Evolutionary conservation across 1,140 invertebrate genomes (phyloP).

Genomic region (Zophobas morio): DNA sequence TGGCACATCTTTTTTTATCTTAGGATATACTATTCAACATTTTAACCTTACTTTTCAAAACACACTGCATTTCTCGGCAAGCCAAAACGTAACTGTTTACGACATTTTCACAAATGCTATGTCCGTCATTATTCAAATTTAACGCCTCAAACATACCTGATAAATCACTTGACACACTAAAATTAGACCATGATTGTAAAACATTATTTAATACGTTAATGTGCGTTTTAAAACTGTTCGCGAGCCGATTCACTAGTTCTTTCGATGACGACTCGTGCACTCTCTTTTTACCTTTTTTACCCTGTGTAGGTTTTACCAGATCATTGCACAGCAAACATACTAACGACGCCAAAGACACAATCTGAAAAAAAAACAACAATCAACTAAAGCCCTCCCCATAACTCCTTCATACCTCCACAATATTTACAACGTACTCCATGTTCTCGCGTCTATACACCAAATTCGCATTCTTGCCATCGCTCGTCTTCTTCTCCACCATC

Average conservation of each 20-base stretch:
- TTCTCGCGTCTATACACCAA: conserved; percentile 56
- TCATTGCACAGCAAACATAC: conserved; percentile 60
- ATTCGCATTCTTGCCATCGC: conserved; percentile 48
- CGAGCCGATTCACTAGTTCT: conserved; percentile 49
- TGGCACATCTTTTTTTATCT: conserved; percentile 12
- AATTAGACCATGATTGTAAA: conserved; percentile 55
- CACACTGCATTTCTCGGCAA: conserved; percentile 58
- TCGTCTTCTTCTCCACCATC: conserved; percentile 48
- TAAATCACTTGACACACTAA: conserved; percentile 50
- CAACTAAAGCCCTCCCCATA: conserved; percentile 14
- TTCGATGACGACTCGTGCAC: conserved; percentile 53
- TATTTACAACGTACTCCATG: conserved; percentile 61
- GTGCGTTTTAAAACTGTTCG: conserved; percentile 55
- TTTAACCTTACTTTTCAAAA: conserved; percentile 61
- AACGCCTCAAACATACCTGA: conserved; percentile 55
- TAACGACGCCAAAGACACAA: conserved; percentile 56
- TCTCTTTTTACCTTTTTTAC: conserved; percentile 60
- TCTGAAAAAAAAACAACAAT: conserved; percentile 46
- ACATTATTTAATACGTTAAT: conserved; percentile 55
- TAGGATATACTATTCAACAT: conserved; percentile 48
- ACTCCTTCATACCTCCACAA: conserved; percentile 57
- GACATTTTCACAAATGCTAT: conserved; percentile 56
- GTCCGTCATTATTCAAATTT: conserved; percentile 56
- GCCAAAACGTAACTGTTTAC: conserved; percentile 58
- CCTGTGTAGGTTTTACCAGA: conserved; percentile 56